Evolutionary conservation across 2,888 invertebrate genomes (phyloP), one percentile per base, ranked within the genome.

Genomic region (Hipparchia semele): DNA sequence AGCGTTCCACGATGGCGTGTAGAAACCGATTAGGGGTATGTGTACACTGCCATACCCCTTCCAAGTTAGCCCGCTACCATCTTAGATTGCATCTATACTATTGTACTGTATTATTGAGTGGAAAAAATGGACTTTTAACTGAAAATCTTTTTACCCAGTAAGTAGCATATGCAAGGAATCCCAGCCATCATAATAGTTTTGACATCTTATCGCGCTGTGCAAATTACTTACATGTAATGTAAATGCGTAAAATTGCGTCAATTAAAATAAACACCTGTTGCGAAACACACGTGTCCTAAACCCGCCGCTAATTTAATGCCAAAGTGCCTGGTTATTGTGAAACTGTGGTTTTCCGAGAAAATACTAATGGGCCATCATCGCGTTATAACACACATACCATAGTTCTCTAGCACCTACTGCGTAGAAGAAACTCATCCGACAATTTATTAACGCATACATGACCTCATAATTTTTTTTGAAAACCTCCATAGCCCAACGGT

Each of bases 201-300:
- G 8, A 68, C 59, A 59, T 59, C 60, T 6, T 12, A 60, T 33
- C 23, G n/a, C 54, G 51, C 13, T 6, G 68, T 59, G 56, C 10
- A 68, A 68, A 51, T 51, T 51, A 68, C 54, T 58, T 23, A 51
- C 10, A n/a, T 33, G 59, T 60, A 33, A 68, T 33, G 49, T 12
- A 10, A 51, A 70, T 70, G 72, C 68, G 73, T 70, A 39, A 64
- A 73, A 75, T 75, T 75, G 70, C 67, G n/a, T 69, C 68, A 72
- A 75, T 73, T 75, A 73, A 60, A 73, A 58, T 73, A 68, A 71
- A 46, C 54, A 61, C 61, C 62, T 64, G 49, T 73, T 67, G 59
- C 23, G 75, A 59, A 73, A 75, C 53, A 60, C 54, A 59, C 59
- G 33, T 60, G 71, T 61, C 62, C 72, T 74, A 72, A 70, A 75